Base-by-base conservation (phyloP, 2,888 invertebrate species). In the Uloborus plumipes region DNA sequence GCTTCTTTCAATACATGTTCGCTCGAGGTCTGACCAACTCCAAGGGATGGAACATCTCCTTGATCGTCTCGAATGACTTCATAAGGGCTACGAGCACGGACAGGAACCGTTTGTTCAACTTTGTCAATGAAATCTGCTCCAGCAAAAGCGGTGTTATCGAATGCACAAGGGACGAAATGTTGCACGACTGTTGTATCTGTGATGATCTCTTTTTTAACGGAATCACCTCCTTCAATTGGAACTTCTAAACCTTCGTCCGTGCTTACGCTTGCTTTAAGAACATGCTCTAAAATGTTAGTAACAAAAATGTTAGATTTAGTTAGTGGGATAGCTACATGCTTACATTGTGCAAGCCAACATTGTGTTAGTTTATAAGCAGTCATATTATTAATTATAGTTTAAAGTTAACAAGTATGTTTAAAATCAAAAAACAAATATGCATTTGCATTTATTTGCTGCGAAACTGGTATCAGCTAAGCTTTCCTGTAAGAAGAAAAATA, bases 281-380 rank as follows among this genome's bases (percentile, higher is more conserved):
- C 84, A 84, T 78, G 84, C 78, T 74, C 84, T 84, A 84, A 67
- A 84, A 84, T 78, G 84, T 84, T 84, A 84, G 84, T 84, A 84
- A 84, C 50, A 84, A 26, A 70, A 64, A 7, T 39, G 55, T 78
- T 78, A 78, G 69, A 61, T 66, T 31, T 70, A 55, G 72, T 76
- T 83, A 71, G 59, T 26, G 22, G 22, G 39, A 22, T 4, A 39
- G 39, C 7, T 39, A 39, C 39, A 39, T 39, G 39, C 39, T 39
- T 39, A 39, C 39, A 39, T 11, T 39, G 11, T 39, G 39, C 39
- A 39, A 39, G 39, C 39, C 39, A 39, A 39, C 3, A 39, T 7
- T 39, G 11, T 39, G 39, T 39, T 39, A 39, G 39, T 11, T 2
- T 39, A 39, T 39, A 7, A 39, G 39, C 39, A 39, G 7, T 39